phyloP scores from a whole-genome alignment of 2,888 invertebrate species.

The Sphaerolaimus hirsutus region DNA sequence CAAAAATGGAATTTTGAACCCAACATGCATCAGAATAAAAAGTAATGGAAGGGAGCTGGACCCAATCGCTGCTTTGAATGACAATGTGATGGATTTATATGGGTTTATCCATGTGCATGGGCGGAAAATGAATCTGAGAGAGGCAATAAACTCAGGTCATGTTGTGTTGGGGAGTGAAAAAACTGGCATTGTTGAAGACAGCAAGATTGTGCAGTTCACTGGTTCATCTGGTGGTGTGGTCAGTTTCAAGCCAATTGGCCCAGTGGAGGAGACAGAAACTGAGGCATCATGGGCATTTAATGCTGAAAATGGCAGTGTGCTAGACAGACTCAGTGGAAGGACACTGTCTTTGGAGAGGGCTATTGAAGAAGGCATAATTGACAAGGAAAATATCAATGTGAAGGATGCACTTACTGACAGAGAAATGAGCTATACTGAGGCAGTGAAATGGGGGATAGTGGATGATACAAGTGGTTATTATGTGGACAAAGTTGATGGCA shows the following conservation, averaged over 20 bases:
- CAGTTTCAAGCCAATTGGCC: slow-evolving; percentile 22
- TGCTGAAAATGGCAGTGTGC: slow-evolving; percentile 53
- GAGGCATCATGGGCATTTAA: slow-evolving; percentile 33
- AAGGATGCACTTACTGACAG: slow-evolving; percentile 50
- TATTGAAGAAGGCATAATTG: slow-evolving; percentile 26
- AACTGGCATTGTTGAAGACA: slow-evolving; percentile 12
- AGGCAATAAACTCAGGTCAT: slow-evolving; percentile 17
- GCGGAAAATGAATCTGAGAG: slow-evolving; percentile 13
- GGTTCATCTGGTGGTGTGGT: slow-evolving; percentile 18
- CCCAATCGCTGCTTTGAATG: slow-evolving; percentile 42
- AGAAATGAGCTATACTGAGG: slow-evolving; percentile 29
- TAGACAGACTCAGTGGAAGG: slow-evolving; percentile 38
- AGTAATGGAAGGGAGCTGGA: too few species aligned
- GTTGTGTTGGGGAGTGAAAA: slow-evolving; percentile 18
- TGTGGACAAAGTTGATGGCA: slow-evolving; percentile 19
- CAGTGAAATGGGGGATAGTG: slow-evolving; percentile 28
- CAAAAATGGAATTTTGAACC: slow-evolving; percentile 30
- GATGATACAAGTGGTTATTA: slow-evolving; percentile 22
- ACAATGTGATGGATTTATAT: slow-evolving; percentile 9
- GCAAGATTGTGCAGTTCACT: slow-evolving; percentile 23
- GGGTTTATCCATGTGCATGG: slow-evolving; percentile 5
- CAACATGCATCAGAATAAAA: neutral
- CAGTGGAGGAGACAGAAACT: slow-evolving; percentile 19
- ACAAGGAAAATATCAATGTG: slow-evolving; percentile 36
- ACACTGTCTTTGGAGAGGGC: slow-evolving; percentile 46